Conservation (phyloP, 2,888 invertebrate genomes). For the Bombyx huttoni region DNA sequence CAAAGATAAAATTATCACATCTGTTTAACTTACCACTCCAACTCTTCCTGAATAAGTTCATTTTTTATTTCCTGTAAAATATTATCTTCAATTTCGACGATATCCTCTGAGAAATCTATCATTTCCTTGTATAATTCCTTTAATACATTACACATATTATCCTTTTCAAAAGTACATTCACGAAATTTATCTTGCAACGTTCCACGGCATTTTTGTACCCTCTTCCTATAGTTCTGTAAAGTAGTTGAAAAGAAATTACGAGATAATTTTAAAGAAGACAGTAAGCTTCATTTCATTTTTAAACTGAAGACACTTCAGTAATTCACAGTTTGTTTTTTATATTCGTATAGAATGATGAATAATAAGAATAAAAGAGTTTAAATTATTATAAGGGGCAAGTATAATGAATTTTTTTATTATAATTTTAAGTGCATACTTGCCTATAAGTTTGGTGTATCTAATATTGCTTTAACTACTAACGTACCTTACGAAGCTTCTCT, state of each 20-base stretch:
- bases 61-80: constrained; percentile 43
- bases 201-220: constrained; percentile 47
- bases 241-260: not conserved
- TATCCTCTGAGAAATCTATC: constrained; percentile 28
- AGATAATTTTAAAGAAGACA: not conserved
- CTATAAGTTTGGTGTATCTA: too few relatives aligned
- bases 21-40: constrained; percentile 39
- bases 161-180: constrained; percentile 22
- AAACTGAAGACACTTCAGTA: too few relatives aligned
- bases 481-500: constrained; percentile 58
- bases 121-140: constrained; percentile 46
- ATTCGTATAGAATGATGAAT: too few relatives aligned
- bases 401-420: too few relatives aligned
- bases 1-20: too few relatives aligned
- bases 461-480: not conserved
- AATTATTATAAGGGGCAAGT: too few relatives aligned
- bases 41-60: constrained; percentile 55
- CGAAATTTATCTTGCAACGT: constrained; percentile 47
- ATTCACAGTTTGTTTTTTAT: too few relatives aligned
- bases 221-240: constrained; percentile 46
- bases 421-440: too few relatives aligned
- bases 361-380: too few relatives aligned
- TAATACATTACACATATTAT: constrained; percentile 36
- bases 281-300: too few relatives aligned
- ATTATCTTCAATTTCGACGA: constrained; percentile 40